These are phyloP conservation scores for Tetramorium bicarinatum DNA, from an alignment of 2,888 invertebrate species.

Conservation along the genomic window DNA sequence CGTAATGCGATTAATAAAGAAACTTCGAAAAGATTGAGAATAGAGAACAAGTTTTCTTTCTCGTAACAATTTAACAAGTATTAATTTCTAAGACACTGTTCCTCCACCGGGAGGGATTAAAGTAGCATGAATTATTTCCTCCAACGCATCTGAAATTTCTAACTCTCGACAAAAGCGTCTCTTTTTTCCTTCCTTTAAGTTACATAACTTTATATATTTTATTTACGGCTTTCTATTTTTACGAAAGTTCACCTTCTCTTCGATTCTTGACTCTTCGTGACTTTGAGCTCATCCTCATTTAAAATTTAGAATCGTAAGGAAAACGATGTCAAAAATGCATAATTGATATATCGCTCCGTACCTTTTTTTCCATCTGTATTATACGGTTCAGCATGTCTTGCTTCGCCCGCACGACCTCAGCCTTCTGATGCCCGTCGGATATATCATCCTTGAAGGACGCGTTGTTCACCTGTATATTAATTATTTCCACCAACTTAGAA, in stretches of 20 bases:
- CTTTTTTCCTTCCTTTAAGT: neutral
- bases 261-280: neutral
- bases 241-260: conserved; percentile 1
- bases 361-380: conserved; percentile 85
- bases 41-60: neutral
- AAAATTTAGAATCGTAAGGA: neutral
- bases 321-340: neutral
- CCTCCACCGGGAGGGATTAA: neutral
- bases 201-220: neutral
- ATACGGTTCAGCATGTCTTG: conserved; percentile 85
- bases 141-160: neutral
- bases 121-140: neutral
- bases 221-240: neutral
- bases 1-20: neutral
- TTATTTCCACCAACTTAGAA: neutral
- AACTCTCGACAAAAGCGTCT: neutral
- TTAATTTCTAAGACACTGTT: neutral
- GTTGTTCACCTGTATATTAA: conserved; percentile 64
- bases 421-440: conserved; percentile 80
- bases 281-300: conserved; percentile 4
- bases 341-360: conserved; percentile 63
- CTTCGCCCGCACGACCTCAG: conserved; percentile 83
- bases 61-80: neutral
- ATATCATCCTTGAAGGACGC: conserved; percentile 80
- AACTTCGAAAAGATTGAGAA: neutral